Evolutionary conservation across 2,888 invertebrate species (phyloP).

Genomic region (Drosophila anomelani): DNA sequence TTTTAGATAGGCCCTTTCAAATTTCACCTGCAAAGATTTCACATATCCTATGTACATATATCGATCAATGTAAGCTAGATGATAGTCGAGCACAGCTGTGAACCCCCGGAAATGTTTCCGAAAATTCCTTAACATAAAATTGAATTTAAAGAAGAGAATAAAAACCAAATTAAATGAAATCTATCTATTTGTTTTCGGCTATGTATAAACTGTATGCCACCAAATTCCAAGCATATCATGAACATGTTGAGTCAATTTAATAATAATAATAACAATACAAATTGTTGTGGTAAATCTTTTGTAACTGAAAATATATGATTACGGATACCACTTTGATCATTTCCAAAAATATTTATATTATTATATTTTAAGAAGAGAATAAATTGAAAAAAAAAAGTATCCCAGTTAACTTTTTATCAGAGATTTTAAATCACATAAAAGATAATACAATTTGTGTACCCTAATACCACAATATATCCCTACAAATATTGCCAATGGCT

Average conservation of each 20-base stretch:
- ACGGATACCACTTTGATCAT: neutral
- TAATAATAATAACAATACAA: neutral
- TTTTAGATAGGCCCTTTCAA: conserved; percentile 14
- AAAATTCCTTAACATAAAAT: conserved; percentile 42
- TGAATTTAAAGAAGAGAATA: conserved; percentile 33
- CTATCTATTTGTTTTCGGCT: neutral
- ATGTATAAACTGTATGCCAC: neutral
- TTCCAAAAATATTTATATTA: conserved; percentile 1
- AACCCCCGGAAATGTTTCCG: conserved; percentile 41
- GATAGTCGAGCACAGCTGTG: conserved; percentile 34
- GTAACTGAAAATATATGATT: neutral
- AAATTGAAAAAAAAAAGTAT: neutral
- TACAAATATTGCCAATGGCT: too few relatives aligned
- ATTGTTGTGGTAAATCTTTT: neutral
- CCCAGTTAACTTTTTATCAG: neutral
- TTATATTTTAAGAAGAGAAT: neutral
- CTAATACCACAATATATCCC: neutral
- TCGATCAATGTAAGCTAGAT: conserved; percentile 19
- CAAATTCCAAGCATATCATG: conserved; percentile 24
- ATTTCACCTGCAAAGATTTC: conserved; percentile 23
- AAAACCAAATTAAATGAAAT: conserved; percentile 1
- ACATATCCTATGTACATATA: conserved; percentile 37
- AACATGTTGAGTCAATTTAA: neutral
- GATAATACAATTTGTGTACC: neutral
- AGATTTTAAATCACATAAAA: neutral